Percentiles rank a stretch among this genome's conserved stretches.
Conservation (phyloP, 2,797 vertebrate species). For the Trematomus bernacchii region DNA sequence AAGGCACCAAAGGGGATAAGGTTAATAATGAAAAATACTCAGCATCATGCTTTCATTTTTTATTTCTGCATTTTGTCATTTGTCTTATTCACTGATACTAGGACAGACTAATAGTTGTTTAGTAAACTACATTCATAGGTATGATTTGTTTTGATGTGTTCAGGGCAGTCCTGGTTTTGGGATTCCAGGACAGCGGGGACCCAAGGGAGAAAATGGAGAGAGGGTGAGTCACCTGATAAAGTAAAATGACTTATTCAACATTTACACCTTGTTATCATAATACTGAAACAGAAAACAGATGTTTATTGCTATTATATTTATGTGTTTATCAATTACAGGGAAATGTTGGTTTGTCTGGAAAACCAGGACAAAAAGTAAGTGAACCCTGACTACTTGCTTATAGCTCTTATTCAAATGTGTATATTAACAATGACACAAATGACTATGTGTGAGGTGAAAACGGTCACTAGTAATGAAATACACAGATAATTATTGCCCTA, state of each 20-base stretch:
- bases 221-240: constrained; percentile 84
- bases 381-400: not conserved
- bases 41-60: not conserved
- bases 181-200: constrained; percentile 90
- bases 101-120: not conserved
- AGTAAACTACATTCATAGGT: not conserved
- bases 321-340: constrained; percentile 82
- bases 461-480: not conserved
- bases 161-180: constrained; percentile 93
- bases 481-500: not conserved
- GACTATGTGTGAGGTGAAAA: not conserved
- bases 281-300: not conserved
- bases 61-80: not conserved
- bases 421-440: not conserved
- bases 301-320: not conserved
- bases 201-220: constrained; percentile 91
- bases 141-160: constrained; percentile 41
- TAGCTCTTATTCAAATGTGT: not conserved
- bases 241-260: not conserved
- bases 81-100: not conserved
- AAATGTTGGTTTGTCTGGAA: constrained; percentile 93
- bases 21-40: constrained; percentile 67
- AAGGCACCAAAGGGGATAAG: constrained; percentile 91
- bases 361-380: constrained; percentile 90
- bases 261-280: constrained; percentile 1